A percentile compares a stretch with the other conserved stretches of the same genome.
Conservation (phyloP, 92 coral and sea anemone genomes). For the Porites divaricata region DNA sequence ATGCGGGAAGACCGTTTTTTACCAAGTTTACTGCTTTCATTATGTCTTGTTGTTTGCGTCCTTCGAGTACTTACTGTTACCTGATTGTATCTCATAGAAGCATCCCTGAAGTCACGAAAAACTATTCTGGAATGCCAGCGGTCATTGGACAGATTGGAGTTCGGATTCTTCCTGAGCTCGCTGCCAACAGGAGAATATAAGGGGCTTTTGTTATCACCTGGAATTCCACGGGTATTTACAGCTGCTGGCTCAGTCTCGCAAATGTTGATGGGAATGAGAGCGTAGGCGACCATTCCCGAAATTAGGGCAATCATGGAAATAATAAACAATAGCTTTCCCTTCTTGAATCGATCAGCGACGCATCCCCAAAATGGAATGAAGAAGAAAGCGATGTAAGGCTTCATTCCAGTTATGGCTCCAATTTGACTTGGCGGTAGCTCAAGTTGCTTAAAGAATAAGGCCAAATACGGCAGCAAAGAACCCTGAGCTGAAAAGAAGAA, state of each 20-base stretch:
- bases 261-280: slow-evolving; percentile 80
- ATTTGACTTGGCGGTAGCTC: slow-evolving; percentile 89
- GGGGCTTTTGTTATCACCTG: background rate
- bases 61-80: background rate
- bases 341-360: slow-evolving; percentile 82
- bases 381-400: slow-evolving; percentile 90
- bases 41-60: background rate
- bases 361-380: slow-evolving; percentile 91
- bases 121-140: background rate
- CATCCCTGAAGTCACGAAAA: background rate
- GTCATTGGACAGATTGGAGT: background rate
- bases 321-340: slow-evolving; percentile 72
- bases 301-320: slow-evolving; percentile 79
- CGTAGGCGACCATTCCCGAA: slow-evolving; percentile 82
- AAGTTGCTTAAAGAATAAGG: slow-evolving; percentile 81
- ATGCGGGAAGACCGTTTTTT: slow-evolving; percentile 22
- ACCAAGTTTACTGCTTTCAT: background rate
- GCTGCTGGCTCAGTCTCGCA: slow-evolving; percentile 56
- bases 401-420: slow-evolving; percentile 82
- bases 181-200: background rate
- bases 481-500: slow-evolving; percentile 91
- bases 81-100: background rate
- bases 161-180: background rate
- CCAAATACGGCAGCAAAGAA: slow-evolving; percentile 82
- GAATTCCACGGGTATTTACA: background rate